Conservation (phyloP, 2,113 vertebrate genomes). For the Egretta garzetta region DNA sequence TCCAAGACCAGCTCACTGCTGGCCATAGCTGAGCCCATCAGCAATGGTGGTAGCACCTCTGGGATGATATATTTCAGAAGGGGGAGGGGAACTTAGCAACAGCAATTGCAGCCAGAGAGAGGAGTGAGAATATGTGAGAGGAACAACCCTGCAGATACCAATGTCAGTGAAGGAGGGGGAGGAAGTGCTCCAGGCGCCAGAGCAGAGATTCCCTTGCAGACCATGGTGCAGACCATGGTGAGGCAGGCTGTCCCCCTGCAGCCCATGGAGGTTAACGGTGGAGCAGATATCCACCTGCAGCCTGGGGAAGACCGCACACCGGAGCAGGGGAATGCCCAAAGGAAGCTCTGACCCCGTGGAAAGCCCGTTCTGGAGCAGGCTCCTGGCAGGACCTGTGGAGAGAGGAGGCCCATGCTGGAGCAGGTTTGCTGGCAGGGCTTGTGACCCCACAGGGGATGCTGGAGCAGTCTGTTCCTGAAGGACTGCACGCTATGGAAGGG, state of each 20-base stretch:
- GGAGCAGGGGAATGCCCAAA: not conserved
- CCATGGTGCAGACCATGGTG: not conserved
- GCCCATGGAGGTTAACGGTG: not conserved
- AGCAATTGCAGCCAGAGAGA: not conserved
- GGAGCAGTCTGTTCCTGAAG: not conserved
- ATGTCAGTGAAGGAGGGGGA: not conserved
- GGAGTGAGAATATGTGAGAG: not conserved
- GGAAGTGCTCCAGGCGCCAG: not conserved
- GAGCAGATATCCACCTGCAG: not conserved
- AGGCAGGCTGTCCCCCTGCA: not conserved
- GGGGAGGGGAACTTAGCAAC: not conserved
- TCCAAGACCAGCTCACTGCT: fast-evolving
- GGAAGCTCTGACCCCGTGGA: not conserved
- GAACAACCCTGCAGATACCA: not conserved
- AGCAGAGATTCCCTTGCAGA: not conserved
- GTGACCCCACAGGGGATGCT: not conserved
- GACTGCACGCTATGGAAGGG: not conserved
- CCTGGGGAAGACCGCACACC: not conserved
- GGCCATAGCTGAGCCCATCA: not conserved
- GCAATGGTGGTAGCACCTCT: not conserved
- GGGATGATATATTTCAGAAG: not conserved
- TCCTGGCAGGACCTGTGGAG: not conserved
- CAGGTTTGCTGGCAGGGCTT: not conserved
- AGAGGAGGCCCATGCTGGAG: not conserved
- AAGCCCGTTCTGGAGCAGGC: not conserved